Evolutionary conservation across 2,797 vertebrate genomes (phyloP), one percentile per base, ranked within the genome.

Genomic region (Xenentodon cancila): DNA sequence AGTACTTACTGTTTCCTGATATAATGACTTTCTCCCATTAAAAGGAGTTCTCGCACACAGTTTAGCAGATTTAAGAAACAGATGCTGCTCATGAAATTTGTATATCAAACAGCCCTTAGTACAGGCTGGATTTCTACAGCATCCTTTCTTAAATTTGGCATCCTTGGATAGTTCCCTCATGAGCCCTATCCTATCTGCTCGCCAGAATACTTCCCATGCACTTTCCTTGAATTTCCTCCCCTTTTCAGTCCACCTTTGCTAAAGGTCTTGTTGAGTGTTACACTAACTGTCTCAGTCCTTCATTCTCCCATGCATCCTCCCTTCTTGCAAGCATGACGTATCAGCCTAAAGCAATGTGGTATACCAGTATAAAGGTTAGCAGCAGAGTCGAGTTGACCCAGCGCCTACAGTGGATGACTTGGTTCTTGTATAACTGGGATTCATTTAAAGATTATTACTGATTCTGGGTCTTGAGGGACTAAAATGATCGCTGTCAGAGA

Each of bases 81-180:
- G 84, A 85, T 80, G 82, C 49, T 83, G 5, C 72, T 89, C 85
- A 90, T 90, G 90, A 87, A 86, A 88, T 86, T 75, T 60, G 66
- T 68, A 65, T 32, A 63, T 64, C 60, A 77, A 25, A 25, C 54
- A 52, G 71, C 81, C 82, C 71, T 82, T 48, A 17, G 64, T 74
- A 63, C 78, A 68, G 83, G 56, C 58, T 54, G 34, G 77, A 59
- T 58, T 64, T 78, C 64, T 32, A 32, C 4, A 1, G 7, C 32
- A 7, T 9, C 32, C 32, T 32, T 9, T 32, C 9, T 32, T 32
- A 7, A 7, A 84, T 47, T 16, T 53, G n/a, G 73, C 50, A 64
- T 55, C 76, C 65, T 55, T 56, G 30, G 77, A 84, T 79, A n/a
- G n/a, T 75, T 75, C 70, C 73, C 73, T 82, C 83, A 88, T 90